Base-by-base conservation (phyloP, 2,797 vertebrate species). In the Atherinosoma microstoma region DNA sequence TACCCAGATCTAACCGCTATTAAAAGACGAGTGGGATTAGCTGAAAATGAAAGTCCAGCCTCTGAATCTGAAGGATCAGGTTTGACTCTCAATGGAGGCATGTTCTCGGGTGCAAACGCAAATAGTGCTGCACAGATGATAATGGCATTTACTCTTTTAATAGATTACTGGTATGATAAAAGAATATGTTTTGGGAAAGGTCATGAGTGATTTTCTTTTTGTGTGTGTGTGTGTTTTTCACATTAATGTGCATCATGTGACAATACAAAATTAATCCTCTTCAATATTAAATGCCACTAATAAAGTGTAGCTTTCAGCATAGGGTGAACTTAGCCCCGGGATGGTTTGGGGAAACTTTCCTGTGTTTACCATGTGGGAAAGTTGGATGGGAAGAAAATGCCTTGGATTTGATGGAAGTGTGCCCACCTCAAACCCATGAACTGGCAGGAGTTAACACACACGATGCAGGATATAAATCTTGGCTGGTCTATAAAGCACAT, bases 361-460 rank as follows among this genome's bases (percentile, higher is more conserved):
- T 51, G 56, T 89, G 80, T 92, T 90, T 87, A 75, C 78, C 38
- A 66, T 82, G 62, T 71, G 75, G 78, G 64, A 65, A 57, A 78
- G 69, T 70, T 80, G 75, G 84, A 64, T 61, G 51, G 45, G 70
- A 63, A 78, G 72, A 84, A 62, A 61, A 69, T 58, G 64, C 75
- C 58, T 64, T 83, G 75, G 76, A 80, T 78, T 68, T 65, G 71
- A 75, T 84, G 83, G 75, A 81, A 4, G 68, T 83, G 64, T 83
- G 76, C 82, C 78, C 49, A 69, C 73, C 54, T 73, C 57, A 71
- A 80, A 76, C 42, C 60, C 40, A 72, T 71, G 56, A 82, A 63
- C 16, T 78, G 68, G 68, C 65, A 79, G 64, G 54, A 70, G 83
- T 57, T 78, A 79, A 68, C 67, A 67, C 58, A 67, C 22, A 36